These are phyloP conservation scores for Myotis yumanensis DNA, from an alignment of 2,113 vertebrate genomes.

Conservation along the genomic window DNA sequence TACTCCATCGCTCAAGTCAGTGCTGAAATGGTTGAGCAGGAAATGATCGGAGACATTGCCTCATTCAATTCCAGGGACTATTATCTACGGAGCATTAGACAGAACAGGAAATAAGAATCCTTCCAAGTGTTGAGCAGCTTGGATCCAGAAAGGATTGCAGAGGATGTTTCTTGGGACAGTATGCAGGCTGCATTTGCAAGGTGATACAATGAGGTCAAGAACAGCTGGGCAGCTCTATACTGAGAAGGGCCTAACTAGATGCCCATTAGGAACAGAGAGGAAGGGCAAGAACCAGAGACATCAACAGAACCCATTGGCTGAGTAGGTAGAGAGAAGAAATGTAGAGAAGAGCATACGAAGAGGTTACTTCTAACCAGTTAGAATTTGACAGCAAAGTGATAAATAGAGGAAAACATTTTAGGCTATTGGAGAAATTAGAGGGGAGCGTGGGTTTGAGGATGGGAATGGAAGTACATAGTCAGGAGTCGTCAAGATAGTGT, in stretches of 20 bases:
- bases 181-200: not conserved
- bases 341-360: not conserved
- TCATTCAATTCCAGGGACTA: not conserved
- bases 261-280: not conserved
- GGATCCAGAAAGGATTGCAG: not conserved
- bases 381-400: not conserved
- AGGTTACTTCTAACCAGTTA: not conserved
- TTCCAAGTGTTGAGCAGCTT: not conserved
- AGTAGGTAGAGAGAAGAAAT: not conserved
- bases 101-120: not conserved
- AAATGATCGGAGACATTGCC: not conserved
- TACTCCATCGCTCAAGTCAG: not conserved
- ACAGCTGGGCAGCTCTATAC: accelerated
- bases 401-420: not conserved
- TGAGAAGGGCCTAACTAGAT: accelerated
- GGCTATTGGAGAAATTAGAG: not conserved
- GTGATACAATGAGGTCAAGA: not conserved
- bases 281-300: not conserved
- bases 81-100: not conserved
- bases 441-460: not conserved
- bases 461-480: not conserved
- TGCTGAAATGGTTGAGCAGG: not conserved
- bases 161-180: not conserved
- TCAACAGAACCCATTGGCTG: not conserved
- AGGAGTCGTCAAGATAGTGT: not conserved